Evolutionary conservation across 2,888 invertebrate genomes (phyloP).

Genomic region (Drosophila hamatofila): DNA sequence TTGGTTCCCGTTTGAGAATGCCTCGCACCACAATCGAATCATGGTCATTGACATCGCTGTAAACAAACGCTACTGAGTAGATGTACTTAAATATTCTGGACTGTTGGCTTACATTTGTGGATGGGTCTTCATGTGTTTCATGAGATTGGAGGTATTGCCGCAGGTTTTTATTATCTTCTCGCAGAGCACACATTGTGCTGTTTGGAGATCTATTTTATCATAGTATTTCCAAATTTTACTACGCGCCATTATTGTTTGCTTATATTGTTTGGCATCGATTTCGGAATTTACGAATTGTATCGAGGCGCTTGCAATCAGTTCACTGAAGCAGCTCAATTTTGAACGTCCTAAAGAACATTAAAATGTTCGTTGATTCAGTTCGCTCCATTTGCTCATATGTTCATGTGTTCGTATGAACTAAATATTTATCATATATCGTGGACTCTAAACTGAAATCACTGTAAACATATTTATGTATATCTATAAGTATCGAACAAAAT

Average conservation of each 20-base stretch:
- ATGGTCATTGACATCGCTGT: constrained; percentile 56
- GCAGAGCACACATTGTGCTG: constrained; percentile 59
- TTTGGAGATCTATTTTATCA: constrained; percentile 55
- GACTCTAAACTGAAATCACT: background rate
- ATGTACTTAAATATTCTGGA: background rate
- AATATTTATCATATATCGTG: background rate
- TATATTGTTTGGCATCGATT: constrained; percentile 49
- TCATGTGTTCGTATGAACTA: background rate
- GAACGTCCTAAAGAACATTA: background rate
- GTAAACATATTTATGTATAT: background rate
- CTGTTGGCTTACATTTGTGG: constrained; percentile 56
- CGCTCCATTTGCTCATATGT: background rate
- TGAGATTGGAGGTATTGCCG: constrained; percentile 63
- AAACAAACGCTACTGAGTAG: constrained; percentile 23
- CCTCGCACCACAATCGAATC: constrained; percentile 58
- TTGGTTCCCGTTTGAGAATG: constrained; percentile 47
- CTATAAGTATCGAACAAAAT: background rate
- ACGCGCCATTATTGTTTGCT: constrained; percentile 60
- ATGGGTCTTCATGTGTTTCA: constrained; percentile 65
- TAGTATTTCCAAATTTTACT: constrained; percentile 68
- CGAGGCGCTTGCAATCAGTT: constrained; percentile 24
- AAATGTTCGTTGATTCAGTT: background rate
- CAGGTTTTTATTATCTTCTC: constrained; percentile 64
- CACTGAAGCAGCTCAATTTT: background rate
- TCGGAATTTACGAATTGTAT: constrained; percentile 26